Conservation (phyloP, 2,113 vertebrate genomes). For the Platysteira castanea region DNA sequence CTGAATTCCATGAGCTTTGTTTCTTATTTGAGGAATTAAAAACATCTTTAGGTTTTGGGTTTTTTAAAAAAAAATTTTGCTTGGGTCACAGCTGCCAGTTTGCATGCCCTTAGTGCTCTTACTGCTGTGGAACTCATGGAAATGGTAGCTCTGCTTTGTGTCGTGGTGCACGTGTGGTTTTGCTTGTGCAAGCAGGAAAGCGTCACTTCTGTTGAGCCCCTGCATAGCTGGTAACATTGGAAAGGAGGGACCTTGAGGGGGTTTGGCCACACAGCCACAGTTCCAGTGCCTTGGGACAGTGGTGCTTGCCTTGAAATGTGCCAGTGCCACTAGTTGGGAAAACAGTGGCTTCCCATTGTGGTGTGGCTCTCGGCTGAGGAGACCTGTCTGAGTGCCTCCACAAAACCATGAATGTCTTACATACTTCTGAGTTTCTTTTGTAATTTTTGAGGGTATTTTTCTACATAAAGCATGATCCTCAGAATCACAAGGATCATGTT, state of each 20-base stretch:
- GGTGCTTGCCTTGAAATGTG: background rate
- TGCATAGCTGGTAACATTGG: fast-evolving
- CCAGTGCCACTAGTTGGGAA: background rate
- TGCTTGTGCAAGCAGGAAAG: background rate
- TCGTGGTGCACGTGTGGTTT: background rate
- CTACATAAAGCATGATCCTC: background rate
- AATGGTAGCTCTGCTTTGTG: background rate
- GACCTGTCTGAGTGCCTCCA: background rate
- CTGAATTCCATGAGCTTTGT: constrained; percentile 59
- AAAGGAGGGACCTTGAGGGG: background rate
- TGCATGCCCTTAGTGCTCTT: background rate
- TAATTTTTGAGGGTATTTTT: background rate
- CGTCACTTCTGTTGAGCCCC: background rate
- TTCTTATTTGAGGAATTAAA: constrained; percentile 67
- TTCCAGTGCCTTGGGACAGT: background rate
- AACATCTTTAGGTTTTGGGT: constrained; percentile 31
- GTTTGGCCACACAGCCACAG: fast-evolving
- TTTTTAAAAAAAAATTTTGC: background rate
- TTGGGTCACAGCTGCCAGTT: constrained; percentile 47
- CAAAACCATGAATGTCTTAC: background rate
- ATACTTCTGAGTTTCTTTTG: background rate
- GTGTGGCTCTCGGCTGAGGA: background rate
- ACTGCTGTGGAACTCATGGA: background rate
- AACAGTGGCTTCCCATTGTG: background rate
- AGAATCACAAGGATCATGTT: background rate